Conservation (phyloP, 2,797 vertebrate genomes). For the Semotilus atromaculatus region DNA sequence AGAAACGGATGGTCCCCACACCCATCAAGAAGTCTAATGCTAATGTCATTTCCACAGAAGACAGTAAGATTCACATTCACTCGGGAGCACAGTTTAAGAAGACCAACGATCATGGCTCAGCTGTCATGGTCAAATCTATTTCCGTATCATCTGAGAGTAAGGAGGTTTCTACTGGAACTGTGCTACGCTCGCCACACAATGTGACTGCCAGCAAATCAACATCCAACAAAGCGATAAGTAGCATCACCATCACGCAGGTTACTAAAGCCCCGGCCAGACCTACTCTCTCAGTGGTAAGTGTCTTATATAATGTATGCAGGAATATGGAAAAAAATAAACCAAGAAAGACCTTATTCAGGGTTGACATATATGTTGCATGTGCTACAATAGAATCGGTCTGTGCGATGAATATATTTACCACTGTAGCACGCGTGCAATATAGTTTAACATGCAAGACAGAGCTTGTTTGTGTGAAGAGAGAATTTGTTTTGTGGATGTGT, state of each 20-base stretch:
- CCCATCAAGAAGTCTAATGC: slow-evolving; percentile 85
- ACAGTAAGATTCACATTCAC: slow-evolving; percentile 98
- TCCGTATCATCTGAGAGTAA: slow-evolving; percentile 81
- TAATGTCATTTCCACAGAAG: slow-evolving; percentile 92
- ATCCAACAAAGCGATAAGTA: slow-evolving; percentile 92
- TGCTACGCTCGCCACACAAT: slow-evolving; percentile 90
- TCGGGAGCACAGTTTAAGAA: slow-evolving; percentile 86
- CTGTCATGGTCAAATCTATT: slow-evolving; percentile 86
- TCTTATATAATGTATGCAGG: not conserved
- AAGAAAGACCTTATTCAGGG: not conserved
- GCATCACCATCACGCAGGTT: slow-evolving; percentile 91
- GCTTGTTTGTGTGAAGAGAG: too few relatives aligned
- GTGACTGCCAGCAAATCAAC: slow-evolving; percentile 78
- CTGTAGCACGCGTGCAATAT: too few relatives aligned
- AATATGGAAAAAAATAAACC: not conserved
- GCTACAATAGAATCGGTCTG: too few relatives aligned
- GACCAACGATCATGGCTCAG: slow-evolving; percentile 71
- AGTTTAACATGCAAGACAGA: not conserved
- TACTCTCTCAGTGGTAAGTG: slow-evolving; percentile 86
- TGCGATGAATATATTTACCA: too few relatives aligned
- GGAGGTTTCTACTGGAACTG: slow-evolving; percentile 88
- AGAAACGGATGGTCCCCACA: slow-evolving; percentile 91
- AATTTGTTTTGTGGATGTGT: too few relatives aligned
- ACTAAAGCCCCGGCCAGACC: slow-evolving; percentile 84
- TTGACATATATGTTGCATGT: too few relatives aligned